Conservation (phyloP, 2,888 invertebrate species). For the Perizoma affinitatum region DNA sequence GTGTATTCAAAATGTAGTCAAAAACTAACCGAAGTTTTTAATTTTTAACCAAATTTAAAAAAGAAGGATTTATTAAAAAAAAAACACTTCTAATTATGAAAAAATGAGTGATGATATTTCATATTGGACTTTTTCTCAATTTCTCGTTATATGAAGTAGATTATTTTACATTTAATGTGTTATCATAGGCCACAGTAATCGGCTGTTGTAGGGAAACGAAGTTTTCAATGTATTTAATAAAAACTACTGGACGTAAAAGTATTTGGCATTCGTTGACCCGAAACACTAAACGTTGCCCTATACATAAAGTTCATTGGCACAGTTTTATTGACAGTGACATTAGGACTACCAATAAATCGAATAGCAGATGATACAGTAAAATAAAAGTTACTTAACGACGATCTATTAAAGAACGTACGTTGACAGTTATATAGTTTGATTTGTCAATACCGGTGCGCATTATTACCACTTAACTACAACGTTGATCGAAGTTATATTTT, state of each 20-base stretch:
- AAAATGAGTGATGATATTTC: too few relatives aligned
- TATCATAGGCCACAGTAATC: not conserved
- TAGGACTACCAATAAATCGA: constrained; percentile 46
- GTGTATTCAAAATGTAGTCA: too few relatives aligned
- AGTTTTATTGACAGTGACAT: constrained; percentile 55
- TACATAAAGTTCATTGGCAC: constrained; percentile 27
- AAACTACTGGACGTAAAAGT: too few relatives aligned
- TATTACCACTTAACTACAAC: not conserved
- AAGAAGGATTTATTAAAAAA: too few relatives aligned
- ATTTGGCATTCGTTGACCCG: too few relatives aligned
- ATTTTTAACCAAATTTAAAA: too few relatives aligned
- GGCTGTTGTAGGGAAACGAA: not conserved
- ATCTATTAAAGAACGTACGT: constrained; percentile 9
- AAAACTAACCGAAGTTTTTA: too few relatives aligned
- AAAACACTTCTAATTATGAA: too few relatives aligned
- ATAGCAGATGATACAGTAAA: constrained; percentile 34
- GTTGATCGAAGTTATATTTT: too few relatives aligned
- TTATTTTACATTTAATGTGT: too few relatives aligned
- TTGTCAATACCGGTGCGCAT: constrained; percentile 6
- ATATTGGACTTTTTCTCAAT: too few relatives aligned
- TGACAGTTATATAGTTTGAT: constrained; percentile 6
- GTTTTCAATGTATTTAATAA: not conserved
- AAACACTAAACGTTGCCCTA: constrained; percentile 3
- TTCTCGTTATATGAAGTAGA: too few relatives aligned
- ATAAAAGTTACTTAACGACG: constrained; percentile 47